Conservation (phyloP, 2,113 vertebrate species). For the Protobothrops mucrosquamatus region DNA sequence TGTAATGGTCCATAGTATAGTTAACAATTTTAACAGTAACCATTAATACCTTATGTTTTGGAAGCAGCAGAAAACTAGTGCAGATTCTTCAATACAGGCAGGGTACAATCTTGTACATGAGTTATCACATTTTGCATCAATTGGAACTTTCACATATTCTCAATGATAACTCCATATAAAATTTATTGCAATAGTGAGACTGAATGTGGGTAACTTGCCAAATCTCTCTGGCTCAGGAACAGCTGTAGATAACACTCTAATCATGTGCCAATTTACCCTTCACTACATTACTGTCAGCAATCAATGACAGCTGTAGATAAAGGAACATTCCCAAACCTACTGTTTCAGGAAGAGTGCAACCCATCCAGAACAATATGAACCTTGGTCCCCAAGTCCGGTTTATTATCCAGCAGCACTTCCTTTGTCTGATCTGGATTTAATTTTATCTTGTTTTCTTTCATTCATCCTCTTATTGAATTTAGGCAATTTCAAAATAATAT, state of each 20-base stretch:
- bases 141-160: background rate
- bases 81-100: background rate
- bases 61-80: background rate
- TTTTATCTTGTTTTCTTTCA: background rate
- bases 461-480: background rate
- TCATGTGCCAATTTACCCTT: background rate
- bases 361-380: background rate
- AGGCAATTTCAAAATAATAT: background rate
- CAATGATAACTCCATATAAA: background rate
- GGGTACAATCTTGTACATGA: background rate
- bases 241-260: background rate
- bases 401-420: background rate
- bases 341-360: background rate
- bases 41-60: background rate
- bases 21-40: background rate
- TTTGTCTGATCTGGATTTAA: background rate
- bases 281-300: background rate
- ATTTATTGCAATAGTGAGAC: background rate
- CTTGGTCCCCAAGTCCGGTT: background rate
- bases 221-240: background rate
- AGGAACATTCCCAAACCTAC: background rate
- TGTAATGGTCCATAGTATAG: background rate
- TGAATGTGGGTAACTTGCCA: background rate
- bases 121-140: background rate
- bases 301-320: background rate